Evolutionary conservation across 2,888 invertebrate species (phyloP), one percentile per base, ranked within the genome.

Genomic region (Toxonevra muliebris): DNA sequence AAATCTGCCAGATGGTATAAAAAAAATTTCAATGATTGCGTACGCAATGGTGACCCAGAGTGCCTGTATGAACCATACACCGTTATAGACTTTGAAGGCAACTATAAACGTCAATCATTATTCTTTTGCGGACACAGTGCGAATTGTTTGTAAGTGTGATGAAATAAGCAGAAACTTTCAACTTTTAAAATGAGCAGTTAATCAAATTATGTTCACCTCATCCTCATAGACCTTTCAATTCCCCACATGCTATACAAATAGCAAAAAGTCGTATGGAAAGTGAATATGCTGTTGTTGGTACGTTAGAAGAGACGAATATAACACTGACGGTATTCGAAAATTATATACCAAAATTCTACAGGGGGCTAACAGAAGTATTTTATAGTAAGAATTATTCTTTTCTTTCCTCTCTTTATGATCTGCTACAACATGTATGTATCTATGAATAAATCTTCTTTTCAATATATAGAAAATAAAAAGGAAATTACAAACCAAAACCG

Each of bases 111-210:
- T 30, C 94, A 94, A 79, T 92, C 93, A 1, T 89, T 94, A 76
- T 95, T 95, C 86, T 95, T 94, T 85, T 96, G 95, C 80, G 95
- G 95, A 3, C 94, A 95, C 81, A 91, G 92, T 73, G 89, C 90
- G 54, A 90, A 92, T 75, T 93, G 93, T 89, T 90, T 91, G 93
- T 93, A 84, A 88, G 92, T 80, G 71, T 48, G 40, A 17, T 19
- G 48, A 19, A 11, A 13, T 20, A 12, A 20, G 7, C 19, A 60
- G 12, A 40, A 9, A 15, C 15, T 43, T 13, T 17, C n/a, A 11
- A 10, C 12, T 15, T 12, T 20, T 40, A 9, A n/a, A 12, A 41
- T 12, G 5, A 45, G 11, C 45, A 45, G 45, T 45, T 12, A 45
- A 13, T n/a, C n/a, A n/a, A 30, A 7, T 30, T 30, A 30, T 30